Evolutionary conservation across 2,888 invertebrate species (phyloP).

Genomic region (Hirtodrosophila histrioides): DNA sequence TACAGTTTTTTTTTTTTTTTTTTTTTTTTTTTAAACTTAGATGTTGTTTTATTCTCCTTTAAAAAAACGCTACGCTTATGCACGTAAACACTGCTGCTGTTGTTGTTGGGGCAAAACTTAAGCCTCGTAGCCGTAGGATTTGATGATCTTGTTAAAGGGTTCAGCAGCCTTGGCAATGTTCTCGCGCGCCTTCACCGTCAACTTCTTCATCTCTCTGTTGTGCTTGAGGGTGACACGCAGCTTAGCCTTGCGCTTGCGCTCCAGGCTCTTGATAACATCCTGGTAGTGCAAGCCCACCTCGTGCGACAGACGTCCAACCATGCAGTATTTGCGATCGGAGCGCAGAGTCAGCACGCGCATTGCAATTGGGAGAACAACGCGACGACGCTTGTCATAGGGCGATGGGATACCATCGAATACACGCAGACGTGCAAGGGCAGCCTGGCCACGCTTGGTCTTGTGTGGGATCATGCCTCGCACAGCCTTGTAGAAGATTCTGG

Average conservation of each 20-base stretch:
- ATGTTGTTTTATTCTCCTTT: conserved; percentile 73
- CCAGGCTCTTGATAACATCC: conserved; percentile 96
- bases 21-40: conserved; percentile 68
- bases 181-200: conserved; percentile 92
- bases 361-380: conserved; percentile 97
- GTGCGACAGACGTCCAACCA: conserved; percentile 97
- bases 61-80: conserved; percentile 68
- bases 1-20: too few relatives aligned
- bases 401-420: conserved; percentile 98
- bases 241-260: conserved; percentile 96
- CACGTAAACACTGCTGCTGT: conserved; percentile 36
- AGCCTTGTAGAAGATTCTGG: conserved; percentile 98
- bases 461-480: conserved; percentile 99
- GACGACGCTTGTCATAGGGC: conserved; percentile 97
- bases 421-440: conserved; percentile 94
- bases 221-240: conserved; percentile 85
- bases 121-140: conserved; percentile 92
- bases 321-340: conserved; percentile 98
- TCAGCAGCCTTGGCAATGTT: conserved; percentile 92
- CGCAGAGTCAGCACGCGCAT: conserved; percentile 97
- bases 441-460: conserved; percentile 97
- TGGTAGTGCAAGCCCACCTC: conserved; percentile 99
- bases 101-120: conserved; percentile 49
- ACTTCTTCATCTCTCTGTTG: conserved; percentile 88
- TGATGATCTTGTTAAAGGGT: conserved; percentile 94